Evolutionary conservation across 2,797 vertebrate genomes (phyloP).

Genomic region (Catamblyrhynchus diadema): DNA sequence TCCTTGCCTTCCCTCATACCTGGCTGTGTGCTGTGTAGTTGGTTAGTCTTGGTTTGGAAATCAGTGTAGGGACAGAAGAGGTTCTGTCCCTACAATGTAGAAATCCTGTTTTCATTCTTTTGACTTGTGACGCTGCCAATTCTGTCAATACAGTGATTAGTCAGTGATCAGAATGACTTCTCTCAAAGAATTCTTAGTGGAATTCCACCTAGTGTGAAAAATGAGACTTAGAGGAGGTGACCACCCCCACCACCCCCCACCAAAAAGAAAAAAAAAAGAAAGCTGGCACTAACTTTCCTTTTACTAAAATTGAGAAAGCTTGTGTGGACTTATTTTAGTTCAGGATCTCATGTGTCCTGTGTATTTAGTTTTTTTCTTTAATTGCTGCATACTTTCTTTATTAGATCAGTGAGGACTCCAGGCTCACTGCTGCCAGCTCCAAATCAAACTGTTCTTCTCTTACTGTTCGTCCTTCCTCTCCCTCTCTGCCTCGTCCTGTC

Average conservation of each 20-base stretch:
- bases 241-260: accelerated
- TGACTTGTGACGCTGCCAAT: neutral
- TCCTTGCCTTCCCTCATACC: neutral
- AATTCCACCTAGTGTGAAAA: neutral
- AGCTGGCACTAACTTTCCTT: neutral
- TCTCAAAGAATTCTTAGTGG: neutral
- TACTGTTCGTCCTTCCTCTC: conserved; percentile 75
- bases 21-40: neutral
- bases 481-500: conserved; percentile 84
- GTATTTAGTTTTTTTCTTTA: conserved; percentile 34
- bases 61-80: neutral
- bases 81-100: neutral
- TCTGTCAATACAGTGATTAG: neutral
- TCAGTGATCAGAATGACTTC: neutral
- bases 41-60: neutral
- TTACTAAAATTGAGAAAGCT: neutral
- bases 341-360: neutral
- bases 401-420: conserved; percentile 93
- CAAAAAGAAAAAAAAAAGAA: neutral
- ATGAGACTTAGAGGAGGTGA: neutral
- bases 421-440: conserved; percentile 77
- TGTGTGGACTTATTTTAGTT: neutral
- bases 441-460: conserved; percentile 80
- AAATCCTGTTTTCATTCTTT: neutral
- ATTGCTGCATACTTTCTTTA: conserved; percentile 74